Evolutionary conservation across 2,113 vertebrate species (phyloP).

Genomic region (Ciconia maguari): DNA sequence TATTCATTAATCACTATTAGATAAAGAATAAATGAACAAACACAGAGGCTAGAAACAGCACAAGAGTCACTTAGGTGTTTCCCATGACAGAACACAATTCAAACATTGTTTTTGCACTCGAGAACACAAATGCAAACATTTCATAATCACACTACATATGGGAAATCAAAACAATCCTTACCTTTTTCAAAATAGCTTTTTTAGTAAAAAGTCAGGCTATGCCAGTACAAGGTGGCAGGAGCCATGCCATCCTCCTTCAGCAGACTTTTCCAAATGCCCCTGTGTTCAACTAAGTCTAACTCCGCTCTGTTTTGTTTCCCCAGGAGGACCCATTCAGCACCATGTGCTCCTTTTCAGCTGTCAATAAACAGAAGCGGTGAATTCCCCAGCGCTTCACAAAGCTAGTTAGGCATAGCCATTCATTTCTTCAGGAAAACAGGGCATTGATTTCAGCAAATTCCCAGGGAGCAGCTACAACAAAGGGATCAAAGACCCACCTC

Average conservation of each 20-base stretch:
- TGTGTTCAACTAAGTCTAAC: slow-evolving; percentile 74
- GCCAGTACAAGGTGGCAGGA: slow-evolving; percentile 63
- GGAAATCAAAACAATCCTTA: slow-evolving; percentile 52
- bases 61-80: slow-evolving; percentile 2
- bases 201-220: slow-evolving; percentile 42
- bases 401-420: slow-evolving; percentile 79
- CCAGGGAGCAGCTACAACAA: slow-evolving; percentile 77
- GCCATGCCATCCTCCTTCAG: slow-evolving; percentile 46
- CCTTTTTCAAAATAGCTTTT: slow-evolving; percentile 9
- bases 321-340: slow-evolving; percentile 75
- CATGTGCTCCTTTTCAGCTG: slow-evolving; percentile 80
- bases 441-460: slow-evolving; percentile 81
- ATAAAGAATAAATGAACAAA: not conserved
- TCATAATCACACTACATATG: not conserved
- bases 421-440: slow-evolving; percentile 78
- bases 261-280: slow-evolving; percentile 70
- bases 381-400: slow-evolving; percentile 75
- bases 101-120: slow-evolving; percentile 45
- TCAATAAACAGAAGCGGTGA: slow-evolving; percentile 79
- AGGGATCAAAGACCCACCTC: slow-evolving; percentile 81
- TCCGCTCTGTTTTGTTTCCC: slow-evolving; percentile 75
- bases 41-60: not conserved
- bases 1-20: not conserved
- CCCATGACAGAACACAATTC: not conserved
- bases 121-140: slow-evolving; percentile 52